These are phyloP conservation scores for Acanthosoma haemorrhoidale DNA, from an alignment of 2,888 invertebrate genomes.

Conservation along the genomic window DNA sequence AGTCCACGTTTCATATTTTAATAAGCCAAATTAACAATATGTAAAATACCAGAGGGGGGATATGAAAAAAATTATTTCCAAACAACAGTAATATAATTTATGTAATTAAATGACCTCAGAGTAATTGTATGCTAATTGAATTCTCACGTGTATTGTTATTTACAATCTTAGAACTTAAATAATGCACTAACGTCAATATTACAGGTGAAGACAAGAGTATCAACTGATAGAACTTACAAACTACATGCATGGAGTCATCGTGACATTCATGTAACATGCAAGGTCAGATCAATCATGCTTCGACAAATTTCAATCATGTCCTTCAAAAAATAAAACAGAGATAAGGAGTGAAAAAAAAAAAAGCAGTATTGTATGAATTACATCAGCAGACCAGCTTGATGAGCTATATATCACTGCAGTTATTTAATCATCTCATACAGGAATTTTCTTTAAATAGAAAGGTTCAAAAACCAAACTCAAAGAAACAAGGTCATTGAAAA, in stretches of 20 bases:
- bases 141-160: not conserved
- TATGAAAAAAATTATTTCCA: too few species aligned
- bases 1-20: too few species aligned
- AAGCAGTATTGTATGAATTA: not conserved
- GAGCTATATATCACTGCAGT: not conserved
- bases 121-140: not conserved
- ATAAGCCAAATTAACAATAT: too few species aligned
- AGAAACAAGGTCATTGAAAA: conserved; percentile 3
- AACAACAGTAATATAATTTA: conserved; percentile 1
- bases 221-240: not conserved
- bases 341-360: conserved; percentile 2
- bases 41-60: too few species aligned
- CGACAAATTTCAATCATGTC: conserved; percentile 22
- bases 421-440: too few species aligned
- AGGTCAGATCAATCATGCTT: conserved; percentile 29
- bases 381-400: not conserved
- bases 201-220: not conserved
- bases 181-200: not conserved
- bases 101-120: not conserved
- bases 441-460: not conserved
- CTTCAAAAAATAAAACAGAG: conserved; percentile 5
- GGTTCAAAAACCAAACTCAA: not conserved
- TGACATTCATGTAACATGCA: conserved; percentile 5
- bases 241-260: not conserved
- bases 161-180: not conserved